Percentiles rank a stretch among this genome's conserved stretches.
These are phyloP conservation scores for Eumaeus atala DNA, from an alignment of 1,140 invertebrate genomes.

Conservation along the genomic window DNA sequence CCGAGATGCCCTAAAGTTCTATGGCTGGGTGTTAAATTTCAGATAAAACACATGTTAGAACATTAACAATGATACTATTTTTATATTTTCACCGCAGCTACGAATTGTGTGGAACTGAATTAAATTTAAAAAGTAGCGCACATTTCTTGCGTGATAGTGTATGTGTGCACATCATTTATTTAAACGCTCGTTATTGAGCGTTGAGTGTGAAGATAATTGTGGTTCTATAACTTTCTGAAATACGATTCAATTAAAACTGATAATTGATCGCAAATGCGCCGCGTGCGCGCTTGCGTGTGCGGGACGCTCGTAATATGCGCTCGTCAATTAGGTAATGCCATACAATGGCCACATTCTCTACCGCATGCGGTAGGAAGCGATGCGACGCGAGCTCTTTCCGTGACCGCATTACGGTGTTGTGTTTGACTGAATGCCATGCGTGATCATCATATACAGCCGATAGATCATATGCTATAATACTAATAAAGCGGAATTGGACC, in stretches of 20 bases:
- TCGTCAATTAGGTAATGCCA: constrained; percentile 6
- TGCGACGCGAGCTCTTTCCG: constrained; percentile 6
- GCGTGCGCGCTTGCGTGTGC: constrained; percentile 1
- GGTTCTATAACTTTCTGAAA: constrained; percentile 2
- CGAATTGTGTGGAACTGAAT: too few relatives aligned
- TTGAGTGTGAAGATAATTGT: constrained; percentile 1
- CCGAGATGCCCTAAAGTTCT: neutral
- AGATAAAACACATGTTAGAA: too few relatives aligned
- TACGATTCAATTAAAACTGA: constrained; percentile 9
- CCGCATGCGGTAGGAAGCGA: constrained; percentile 5
- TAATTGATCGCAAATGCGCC: constrained; percentile 7
- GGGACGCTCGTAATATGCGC: neutral
- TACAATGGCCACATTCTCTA: constrained; percentile 9
- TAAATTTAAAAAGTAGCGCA: too few relatives aligned
- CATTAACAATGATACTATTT: too few relatives aligned
- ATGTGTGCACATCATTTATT: neutral
- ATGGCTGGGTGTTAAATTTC: too few relatives aligned
- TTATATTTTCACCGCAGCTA: too few relatives aligned
- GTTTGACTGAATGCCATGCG: too few relatives aligned
- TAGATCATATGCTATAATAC: too few relatives aligned
- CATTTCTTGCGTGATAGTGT: too few relatives aligned
- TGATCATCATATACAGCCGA: too few relatives aligned
- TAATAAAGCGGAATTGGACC: too few relatives aligned
- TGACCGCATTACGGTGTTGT: constrained; percentile 3
- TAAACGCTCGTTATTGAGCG: neutral